A percentile compares a stretch with the other conserved stretches of the same genome.
phyloP scores from a whole-genome alignment of 1,140 invertebrate genomes.

The Gonatopus flavifemur region DNA sequence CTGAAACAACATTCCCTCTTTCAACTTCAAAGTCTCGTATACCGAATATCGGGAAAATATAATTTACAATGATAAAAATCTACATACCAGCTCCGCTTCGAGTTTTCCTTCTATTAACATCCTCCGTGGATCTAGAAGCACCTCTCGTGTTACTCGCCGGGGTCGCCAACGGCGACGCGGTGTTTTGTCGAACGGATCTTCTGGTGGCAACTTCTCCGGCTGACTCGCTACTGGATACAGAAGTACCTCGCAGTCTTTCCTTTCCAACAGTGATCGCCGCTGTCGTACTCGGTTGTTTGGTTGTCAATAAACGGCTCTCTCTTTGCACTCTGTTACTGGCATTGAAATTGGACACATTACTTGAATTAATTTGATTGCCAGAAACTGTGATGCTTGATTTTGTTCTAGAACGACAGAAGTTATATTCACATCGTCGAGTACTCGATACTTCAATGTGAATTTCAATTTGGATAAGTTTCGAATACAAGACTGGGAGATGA shows the following conservation, averaged over 20 bases:
- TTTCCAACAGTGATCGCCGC: slow-evolving; percentile 40
- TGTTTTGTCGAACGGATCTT: slow-evolving; percentile 54
- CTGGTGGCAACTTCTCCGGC: slow-evolving; percentile 48
- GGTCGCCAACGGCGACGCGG: slow-evolving; percentile 52
- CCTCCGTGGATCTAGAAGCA: slow-evolving; percentile 53
- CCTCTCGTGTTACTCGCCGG: slow-evolving; percentile 55
- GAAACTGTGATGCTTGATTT: slow-evolving; percentile 39
- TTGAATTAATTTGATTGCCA: slow-evolving; percentile 48
- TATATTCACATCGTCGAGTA: slow-evolving; percentile 28
- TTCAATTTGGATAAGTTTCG: slow-evolving; percentile 8
- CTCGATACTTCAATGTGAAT: slow-evolving; percentile 26
- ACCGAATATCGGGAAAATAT: slow-evolving; percentile 23
- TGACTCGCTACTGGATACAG: slow-evolving; percentile 48
- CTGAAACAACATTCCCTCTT: slow-evolving; percentile 58
- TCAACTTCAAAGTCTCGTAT: slow-evolving; percentile 54
- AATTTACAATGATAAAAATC: slow-evolving; percentile 21
- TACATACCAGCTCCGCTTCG: slow-evolving; percentile 58
- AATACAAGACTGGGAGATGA: slow-evolving; percentile 22
- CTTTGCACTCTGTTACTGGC: slow-evolving; percentile 50
- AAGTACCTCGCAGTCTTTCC: slow-evolving; percentile 52
- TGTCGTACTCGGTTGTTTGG: slow-evolving; percentile 41
- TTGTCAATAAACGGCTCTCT: slow-evolving; percentile 52
- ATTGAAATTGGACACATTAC: slow-evolving; percentile 48
- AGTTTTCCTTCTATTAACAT: slow-evolving; percentile 56
- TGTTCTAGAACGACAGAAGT: slow-evolving; percentile 36